Evolutionary conservation across 2,888 invertebrate species (phyloP), one percentile per base, ranked within the genome.

Genomic region (Iphiclides podalirius): DNA sequence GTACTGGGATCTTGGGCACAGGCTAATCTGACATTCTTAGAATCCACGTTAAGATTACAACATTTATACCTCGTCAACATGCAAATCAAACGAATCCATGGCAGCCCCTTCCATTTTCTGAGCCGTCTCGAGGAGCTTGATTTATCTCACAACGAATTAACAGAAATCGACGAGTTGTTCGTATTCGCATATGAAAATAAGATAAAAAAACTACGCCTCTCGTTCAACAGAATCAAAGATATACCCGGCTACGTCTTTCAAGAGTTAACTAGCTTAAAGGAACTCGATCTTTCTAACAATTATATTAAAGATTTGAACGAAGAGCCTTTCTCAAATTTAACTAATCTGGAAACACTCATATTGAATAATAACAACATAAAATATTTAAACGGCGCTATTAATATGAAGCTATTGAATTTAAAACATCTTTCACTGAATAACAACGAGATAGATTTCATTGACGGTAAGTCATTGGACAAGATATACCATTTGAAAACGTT

Each of bases 401-500:
- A 85, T 48, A 40, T 31, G 3, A 71, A 66, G 15, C 66, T 87
- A 1, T 60, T 63, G 1, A 69, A 70, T 26, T 66, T 88, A 23
- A 78, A 70, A 52, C 83, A 85, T 60, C 64, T 87, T 11, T 80
- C 68, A 58, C 55, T 87, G 8, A 70, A 64, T 53, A 66, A 72
- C 0, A 87, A 87, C 59, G 52, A 74, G 8, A 76, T 87, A 44
- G 55, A 75, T 15, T 69, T 72, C 31, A 74, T 87, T 7, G 73
- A 80, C 36, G 70, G 67, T 0, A 61, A 72, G 28, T 81, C 84
- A 0, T 63, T 83, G 0, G 72, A 77, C 56, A 73, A 76, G 4
- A 81, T 86, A 23, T 64, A 67, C 15, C 81, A 87, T 58, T 69
- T 88, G 35, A 74, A 82, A 64, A 85, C 81, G 0, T 82, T 87